A percentile compares a stretch with the other conserved stretches of the same genome.
Evolutionary conservation across 2,888 invertebrate genomes (phyloP).

Genomic region (Lochmaea capreae): DNA sequence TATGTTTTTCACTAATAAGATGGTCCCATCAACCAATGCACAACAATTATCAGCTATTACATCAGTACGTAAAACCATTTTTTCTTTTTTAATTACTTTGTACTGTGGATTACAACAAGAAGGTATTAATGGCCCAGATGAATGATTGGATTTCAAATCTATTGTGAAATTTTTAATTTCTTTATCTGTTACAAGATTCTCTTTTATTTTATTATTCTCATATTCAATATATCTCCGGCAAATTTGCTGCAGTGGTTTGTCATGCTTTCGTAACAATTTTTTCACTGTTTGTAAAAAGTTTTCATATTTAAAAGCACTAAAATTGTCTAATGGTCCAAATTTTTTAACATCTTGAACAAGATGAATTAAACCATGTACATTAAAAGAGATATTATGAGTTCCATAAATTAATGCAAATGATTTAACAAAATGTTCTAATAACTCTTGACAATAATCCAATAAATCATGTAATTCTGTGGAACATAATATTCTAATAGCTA

Average conservation of each 20-base stretch:
- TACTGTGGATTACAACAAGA: too few relatives aligned
- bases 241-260: slow-evolving; percentile 20
- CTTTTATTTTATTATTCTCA: too few relatives aligned
- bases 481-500: slow-evolving; percentile 19
- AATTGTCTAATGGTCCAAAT: neutral
- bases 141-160: too few relatives aligned
- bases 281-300: slow-evolving; percentile 10
- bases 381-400: neutral
- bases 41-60: too few relatives aligned
- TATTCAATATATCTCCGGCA: slow-evolving; percentile 10
- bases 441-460: slow-evolving; percentile 10
- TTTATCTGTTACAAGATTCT: too few relatives aligned
- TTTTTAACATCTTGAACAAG: slow-evolving; percentile 1
- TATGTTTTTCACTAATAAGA: too few relatives aligned
- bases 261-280: slow-evolving; percentile 7
- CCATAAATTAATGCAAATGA: slow-evolving; percentile 17
- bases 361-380: neutral
- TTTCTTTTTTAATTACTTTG: too few relatives aligned
- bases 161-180: too few relatives aligned
- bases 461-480: neutral
- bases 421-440: slow-evolving; percentile 13
- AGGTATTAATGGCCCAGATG: too few relatives aligned
- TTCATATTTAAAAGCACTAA: neutral
- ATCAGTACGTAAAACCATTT: too few relatives aligned
- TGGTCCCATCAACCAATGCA: too few relatives aligned